Conservation (phyloP, 2,888 invertebrate genomes). For the Allophyes oxyacanthae region DNA sequence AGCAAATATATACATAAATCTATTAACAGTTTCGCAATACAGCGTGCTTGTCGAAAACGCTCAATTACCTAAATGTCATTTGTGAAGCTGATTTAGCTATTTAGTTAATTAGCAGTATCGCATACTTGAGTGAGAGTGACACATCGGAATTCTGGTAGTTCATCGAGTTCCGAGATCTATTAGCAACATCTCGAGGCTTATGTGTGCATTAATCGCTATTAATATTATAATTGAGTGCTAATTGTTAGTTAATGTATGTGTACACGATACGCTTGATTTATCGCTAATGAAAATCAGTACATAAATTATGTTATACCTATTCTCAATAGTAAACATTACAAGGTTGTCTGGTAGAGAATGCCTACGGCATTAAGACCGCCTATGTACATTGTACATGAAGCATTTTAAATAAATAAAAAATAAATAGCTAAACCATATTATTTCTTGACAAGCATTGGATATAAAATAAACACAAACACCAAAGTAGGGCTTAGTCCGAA, state of each 20-base stretch:
- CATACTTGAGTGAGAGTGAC: conserved; percentile 50
- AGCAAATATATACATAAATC: too few relatives aligned
- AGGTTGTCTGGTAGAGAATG: too few relatives aligned
- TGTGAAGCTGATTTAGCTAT: conserved; percentile 40
- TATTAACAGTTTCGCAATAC: conserved; percentile 35
- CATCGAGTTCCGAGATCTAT: conserved; percentile 72
- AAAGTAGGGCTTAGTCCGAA: too few relatives aligned
- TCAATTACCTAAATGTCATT: conserved; percentile 50
- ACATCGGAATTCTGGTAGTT: conserved; percentile 69
- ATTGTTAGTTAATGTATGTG: conserved; percentile 60
- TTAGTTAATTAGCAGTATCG: conserved; percentile 48
- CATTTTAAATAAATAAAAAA: too few relatives aligned
- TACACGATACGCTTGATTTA: conserved; percentile 15
- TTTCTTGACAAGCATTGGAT: too few relatives aligned
- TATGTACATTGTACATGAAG: too few relatives aligned
- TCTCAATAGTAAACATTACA: too few relatives aligned
- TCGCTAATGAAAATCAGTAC: too few relatives aligned
- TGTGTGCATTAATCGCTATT: conserved; percentile 58
- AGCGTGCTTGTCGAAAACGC: conserved; percentile 40
- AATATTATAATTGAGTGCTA: conserved; percentile 66
- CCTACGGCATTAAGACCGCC: too few relatives aligned
- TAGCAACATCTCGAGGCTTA: conserved; percentile 64
- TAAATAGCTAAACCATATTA: too few relatives aligned
- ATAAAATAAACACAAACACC: too few relatives aligned
- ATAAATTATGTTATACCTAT: too few relatives aligned